These are phyloP conservation scores for Elachura formosa DNA, from an alignment of 2,113 vertebrate genomes.

Conservation along the genomic window DNA sequence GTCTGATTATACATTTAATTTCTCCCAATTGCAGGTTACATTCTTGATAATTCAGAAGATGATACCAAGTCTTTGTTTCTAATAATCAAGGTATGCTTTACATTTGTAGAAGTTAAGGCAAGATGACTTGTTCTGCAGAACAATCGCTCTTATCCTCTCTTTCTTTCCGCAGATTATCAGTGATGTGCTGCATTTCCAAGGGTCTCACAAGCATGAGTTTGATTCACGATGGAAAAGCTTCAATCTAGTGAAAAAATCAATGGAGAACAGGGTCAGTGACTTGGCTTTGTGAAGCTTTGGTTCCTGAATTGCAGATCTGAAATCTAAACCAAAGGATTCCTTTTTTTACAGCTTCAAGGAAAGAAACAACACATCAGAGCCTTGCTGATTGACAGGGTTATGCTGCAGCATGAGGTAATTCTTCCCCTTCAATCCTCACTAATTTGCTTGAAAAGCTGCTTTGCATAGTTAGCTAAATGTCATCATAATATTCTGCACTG, in stretches of 20 bases:
- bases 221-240: conserved; percentile 98
- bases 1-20: neutral
- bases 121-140: neutral
- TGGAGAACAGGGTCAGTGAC: conserved; percentile 93
- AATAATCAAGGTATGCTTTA: conserved; percentile 88
- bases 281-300: neutral
- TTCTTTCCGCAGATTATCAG: conserved; percentile 83
- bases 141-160: neutral
- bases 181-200: conserved; percentile 92
- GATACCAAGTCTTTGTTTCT: conserved; percentile 97
- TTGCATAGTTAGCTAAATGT: neutral
- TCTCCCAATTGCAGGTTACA: conserved; percentile 73
- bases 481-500: neutral
- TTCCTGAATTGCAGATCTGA: neutral
- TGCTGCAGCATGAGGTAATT: conserved; percentile 94
- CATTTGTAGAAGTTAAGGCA: neutral
- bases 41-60: conserved; percentile 94
- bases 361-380: conserved; percentile 96
- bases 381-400: conserved; percentile 92
- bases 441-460: neutral
- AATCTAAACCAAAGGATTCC: neutral
- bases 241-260: conserved; percentile 95
- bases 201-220: conserved; percentile 95
- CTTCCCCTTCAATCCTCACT: neutral
- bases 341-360: conserved; percentile 85